Base-by-base conservation (phyloP, 2,797 vertebrate genomes). In the Benthosema pterotum region DNA sequence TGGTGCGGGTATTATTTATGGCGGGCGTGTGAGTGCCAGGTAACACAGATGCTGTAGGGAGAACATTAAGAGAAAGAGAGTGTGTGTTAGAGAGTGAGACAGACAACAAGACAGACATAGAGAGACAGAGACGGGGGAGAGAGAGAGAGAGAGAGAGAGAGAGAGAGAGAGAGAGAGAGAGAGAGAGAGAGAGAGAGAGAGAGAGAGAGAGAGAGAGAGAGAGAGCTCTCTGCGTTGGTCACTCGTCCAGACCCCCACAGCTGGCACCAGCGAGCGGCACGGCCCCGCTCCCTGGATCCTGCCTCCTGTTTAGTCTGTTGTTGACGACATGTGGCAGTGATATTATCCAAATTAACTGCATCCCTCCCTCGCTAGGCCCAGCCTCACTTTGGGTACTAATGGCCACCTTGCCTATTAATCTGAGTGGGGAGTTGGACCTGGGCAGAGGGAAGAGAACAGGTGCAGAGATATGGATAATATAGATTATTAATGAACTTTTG, bases 341-440 rank as follows among this genome's bases (percentile, higher is more conserved):
- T 91, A 90, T 90, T 87, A 90, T 89, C 86, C 89, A 90, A 91
- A 92, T 91, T 84, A 91, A 89, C 86, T 87, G 86, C 83, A 84
- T 85, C 74, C 75, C 87, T n/a, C 87, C 84, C 80, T 79, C 22
- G 69, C 77, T 85, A 85, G 32, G 76, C 75, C 67, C 74, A 74
- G 86, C 72, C 82, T 85, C 90, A 79, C 86, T 79, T 38, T 84
- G 76, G 83, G 75, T 81, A 83, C 86, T 88, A 88, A 87, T 89
- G 80, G 85, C 87, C 88, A 89, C 82, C 85, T 89, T 91, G 87
- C 85, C 83, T 86, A 89, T 91, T 90, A 89, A 89, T 90, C 76
- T 86, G 74, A 87, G 79, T 80, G 75, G 66, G 32, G 84, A 89
- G 79, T 83, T 87, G 75, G 84, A 89, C 79, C 88, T 79, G 57